Conservation (phyloP, 2,888 invertebrate species). For the Ophonus ardosiacus region DNA sequence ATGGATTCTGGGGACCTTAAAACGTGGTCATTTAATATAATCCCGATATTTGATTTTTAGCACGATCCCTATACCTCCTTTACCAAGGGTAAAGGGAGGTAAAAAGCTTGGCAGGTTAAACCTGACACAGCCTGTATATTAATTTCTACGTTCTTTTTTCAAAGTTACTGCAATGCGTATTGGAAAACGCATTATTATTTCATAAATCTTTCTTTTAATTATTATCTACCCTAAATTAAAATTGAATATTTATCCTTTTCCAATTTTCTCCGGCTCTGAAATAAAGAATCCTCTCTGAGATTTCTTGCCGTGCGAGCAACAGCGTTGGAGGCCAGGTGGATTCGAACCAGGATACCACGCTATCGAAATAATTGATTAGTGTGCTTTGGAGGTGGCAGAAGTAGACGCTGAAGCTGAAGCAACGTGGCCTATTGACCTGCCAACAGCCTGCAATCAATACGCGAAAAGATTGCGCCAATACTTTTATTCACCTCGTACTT, state of each 20-base stretch:
- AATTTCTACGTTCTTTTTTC: not conserved
- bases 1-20: too few species aligned
- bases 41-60: too few species aligned
- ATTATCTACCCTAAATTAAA: not conserved
- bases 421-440: conserved; percentile 46
- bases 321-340: not conserved
- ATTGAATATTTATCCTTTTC: not conserved
- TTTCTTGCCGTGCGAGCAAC: not conserved
- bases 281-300: not conserved
- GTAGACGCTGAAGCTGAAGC: conserved; percentile 15
- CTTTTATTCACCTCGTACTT: conserved; percentile 21
- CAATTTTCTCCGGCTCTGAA: conserved; percentile 4
- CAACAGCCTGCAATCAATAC: conserved; percentile 45
- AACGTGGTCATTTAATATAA: too few species aligned
- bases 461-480: conserved; percentile 30
- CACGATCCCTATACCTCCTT: too few species aligned
- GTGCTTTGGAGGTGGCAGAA: conserved; percentile 34
- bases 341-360: conserved; percentile 24
- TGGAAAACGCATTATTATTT: not conserved
- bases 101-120: too few species aligned
- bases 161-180: not conserved
- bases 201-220: not conserved
- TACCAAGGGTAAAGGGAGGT: too few species aligned
- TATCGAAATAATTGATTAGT: conserved; percentile 49
- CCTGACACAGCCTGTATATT: too few species aligned